Percentiles rank a stretch among this genome's conserved stretches.
These are phyloP conservation scores for Zaprionus gabonicus DNA, from an alignment of 1,140 invertebrate genomes.

Conservation along the genomic window DNA sequence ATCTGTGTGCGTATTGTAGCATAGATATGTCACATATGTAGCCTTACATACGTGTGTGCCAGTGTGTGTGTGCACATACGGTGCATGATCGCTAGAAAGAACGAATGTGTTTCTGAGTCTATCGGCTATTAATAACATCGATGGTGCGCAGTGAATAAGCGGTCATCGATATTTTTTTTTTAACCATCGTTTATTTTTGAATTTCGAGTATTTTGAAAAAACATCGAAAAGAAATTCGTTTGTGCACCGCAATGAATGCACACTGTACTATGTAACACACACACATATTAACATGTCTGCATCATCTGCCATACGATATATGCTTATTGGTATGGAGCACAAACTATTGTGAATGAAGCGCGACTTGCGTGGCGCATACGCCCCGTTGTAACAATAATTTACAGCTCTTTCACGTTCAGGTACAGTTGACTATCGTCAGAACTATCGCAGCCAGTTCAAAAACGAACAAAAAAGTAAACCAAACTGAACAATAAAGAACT, in stretches of 20 bases:
- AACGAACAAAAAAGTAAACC: background rate
- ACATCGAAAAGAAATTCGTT: too few species aligned
- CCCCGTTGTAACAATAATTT: constrained; percentile 22
- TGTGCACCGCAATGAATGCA: too few species aligned
- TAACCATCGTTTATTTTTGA: too few species aligned
- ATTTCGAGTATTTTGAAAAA: too few species aligned
- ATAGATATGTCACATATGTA: constrained; percentile 1
- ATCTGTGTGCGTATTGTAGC: background rate
- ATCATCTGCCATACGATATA: background rate
- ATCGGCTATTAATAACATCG: too few species aligned
- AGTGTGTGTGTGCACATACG: background rate
- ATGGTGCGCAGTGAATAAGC: too few species aligned
- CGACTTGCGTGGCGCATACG: constrained; percentile 34
- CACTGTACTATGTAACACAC: background rate
- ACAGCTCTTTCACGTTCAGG: background rate
- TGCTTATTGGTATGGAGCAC: background rate
- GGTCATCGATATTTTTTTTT: too few species aligned
- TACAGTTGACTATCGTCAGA: constrained; percentile 11
- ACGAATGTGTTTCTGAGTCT: background rate
- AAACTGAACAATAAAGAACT: background rate
- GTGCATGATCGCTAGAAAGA: background rate
- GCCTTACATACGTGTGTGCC: background rate
- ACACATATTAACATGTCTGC: background rate
- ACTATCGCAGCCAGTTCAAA: background rate
- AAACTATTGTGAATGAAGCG: constrained; percentile 28